Evolutionary conservation across 2,113 vertebrate species (phyloP).

Genomic region (Sinocyclocheilus anophthalmus): DNA sequence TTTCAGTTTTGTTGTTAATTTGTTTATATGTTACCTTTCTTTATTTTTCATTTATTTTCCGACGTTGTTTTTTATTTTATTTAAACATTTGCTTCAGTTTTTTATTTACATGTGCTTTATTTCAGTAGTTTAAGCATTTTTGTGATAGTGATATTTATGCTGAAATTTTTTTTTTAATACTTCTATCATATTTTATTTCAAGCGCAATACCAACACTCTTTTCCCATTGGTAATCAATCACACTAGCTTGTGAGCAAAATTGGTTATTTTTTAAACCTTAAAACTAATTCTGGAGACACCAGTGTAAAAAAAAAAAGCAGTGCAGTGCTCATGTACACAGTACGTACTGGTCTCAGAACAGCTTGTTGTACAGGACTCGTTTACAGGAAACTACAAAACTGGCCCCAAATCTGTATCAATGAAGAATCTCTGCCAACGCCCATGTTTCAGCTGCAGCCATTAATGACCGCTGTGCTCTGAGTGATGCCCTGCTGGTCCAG

Average conservation of each 20-base stretch:
- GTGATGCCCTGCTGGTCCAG: constrained; percentile 50
- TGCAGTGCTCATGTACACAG: neutral
- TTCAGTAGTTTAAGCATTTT: neutral
- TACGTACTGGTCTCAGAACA: neutral
- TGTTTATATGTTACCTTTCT: too few relatives aligned
- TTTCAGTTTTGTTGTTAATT: too few relatives aligned
- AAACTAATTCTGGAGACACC: neutral
- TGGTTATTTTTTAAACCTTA: neutral
- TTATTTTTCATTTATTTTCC: too few relatives aligned
- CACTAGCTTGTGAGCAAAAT: too few relatives aligned
- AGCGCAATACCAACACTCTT: too few relatives aligned
- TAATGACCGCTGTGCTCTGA: constrained; percentile 49
- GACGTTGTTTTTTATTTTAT: too few relatives aligned
- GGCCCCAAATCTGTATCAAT: constrained; percentile 16
- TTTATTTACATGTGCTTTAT: neutral
- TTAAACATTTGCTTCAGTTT: neutral
- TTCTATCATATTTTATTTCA: neutral
- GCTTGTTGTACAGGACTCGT: neutral
- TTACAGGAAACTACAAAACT: constrained; percentile 20
- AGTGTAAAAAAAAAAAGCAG: neutral
- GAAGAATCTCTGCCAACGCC: constrained; percentile 8
- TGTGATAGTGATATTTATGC: neutral
- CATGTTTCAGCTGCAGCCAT: constrained; percentile 40
- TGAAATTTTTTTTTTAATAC: neutral
- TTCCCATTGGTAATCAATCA: too few relatives aligned